Evolutionary conservation across 1,140 invertebrate genomes (phyloP).

Genomic region (Parasteatoda tepidariorum): DNA sequence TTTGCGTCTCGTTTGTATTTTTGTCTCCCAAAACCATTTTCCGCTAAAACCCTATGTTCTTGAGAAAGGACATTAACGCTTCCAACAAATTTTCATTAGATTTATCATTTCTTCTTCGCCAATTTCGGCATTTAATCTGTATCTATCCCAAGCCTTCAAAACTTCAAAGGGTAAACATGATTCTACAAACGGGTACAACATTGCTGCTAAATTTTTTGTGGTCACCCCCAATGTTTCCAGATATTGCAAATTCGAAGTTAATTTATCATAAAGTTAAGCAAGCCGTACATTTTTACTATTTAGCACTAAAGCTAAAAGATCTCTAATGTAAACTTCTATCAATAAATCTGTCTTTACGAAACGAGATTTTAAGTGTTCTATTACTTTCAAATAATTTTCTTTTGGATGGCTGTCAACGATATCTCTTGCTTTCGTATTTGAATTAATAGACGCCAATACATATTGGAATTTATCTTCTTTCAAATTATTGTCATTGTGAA

Average conservation of each 20-base stretch:
- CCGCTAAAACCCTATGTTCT: constrained; percentile 17
- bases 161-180: constrained; percentile 6
- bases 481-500: constrained; percentile 11
- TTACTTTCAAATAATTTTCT: constrained; percentile 10
- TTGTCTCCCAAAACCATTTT: neutral
- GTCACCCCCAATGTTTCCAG: constrained; percentile 35
- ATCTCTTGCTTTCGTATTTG: neutral
- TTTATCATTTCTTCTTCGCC: neutral
- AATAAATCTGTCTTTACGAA: constrained; percentile 14
- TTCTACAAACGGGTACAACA: constrained; percentile 14
- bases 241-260: neutral
- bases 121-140: neutral
- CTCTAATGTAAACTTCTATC: neutral
- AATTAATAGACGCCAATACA: constrained; percentile 7
- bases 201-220: neutral
- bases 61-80: constrained; percentile 12
- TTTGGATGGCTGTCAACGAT: constrained; percentile 32
- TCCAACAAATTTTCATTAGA: neutral
- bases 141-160: constrained; percentile 7
- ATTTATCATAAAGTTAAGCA: neutral
- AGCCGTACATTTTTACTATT: neutral
- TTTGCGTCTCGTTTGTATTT: neutral
- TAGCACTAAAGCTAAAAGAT: neutral
- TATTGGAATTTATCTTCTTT: constrained; percentile 46
- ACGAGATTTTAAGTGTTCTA: constrained; percentile 12